phyloP scores from a whole-genome alignment of 2,888 invertebrate genomes.

The Drosophila austrosaltans region DNA sequence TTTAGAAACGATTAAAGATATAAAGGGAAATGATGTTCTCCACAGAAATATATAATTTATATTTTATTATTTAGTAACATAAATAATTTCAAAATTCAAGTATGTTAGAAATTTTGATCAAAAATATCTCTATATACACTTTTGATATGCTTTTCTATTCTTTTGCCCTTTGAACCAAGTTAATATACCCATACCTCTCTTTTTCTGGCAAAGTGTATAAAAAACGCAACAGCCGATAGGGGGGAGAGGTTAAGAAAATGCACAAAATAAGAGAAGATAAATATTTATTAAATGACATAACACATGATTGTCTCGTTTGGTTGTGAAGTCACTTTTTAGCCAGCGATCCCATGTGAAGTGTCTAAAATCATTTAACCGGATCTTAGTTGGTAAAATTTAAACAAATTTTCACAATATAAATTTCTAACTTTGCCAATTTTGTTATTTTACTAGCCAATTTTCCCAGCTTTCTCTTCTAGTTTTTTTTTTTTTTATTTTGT shows the following conservation, averaged over 20 bases:
- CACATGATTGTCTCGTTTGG: slow-evolving; percentile 17
- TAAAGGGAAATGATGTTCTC: too few species aligned
- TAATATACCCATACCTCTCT: not conserved
- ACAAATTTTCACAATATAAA: slow-evolving; percentile 24
- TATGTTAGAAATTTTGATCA: not conserved
- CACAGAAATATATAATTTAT: too few species aligned
- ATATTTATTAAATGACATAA: slow-evolving; percentile 68
- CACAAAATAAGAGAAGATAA: slow-evolving; percentile 44
- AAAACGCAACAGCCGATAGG: not conserved
- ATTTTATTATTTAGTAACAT: too few species aligned
- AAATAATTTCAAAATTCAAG: too few species aligned
- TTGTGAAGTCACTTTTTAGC: too few species aligned
- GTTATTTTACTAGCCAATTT: slow-evolving; percentile 29
- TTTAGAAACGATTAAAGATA: too few species aligned
- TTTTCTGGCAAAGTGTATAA: slow-evolving; percentile 16
- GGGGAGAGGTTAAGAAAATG: slow-evolving; percentile 13
- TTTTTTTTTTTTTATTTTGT: slow-evolving; percentile 13
- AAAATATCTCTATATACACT: too few species aligned
- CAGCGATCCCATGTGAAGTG: slow-evolving; percentile 12
- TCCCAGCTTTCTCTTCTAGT: slow-evolving; percentile 42
- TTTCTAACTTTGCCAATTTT: slow-evolving; percentile 32
- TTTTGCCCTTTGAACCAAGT: not conserved
- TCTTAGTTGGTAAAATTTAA: not conserved
- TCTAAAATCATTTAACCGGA: slow-evolving; percentile 44
- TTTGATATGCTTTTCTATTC: too few species aligned